Evolutionary conservation across 2,797 vertebrate genomes (phyloP), one percentile per base, ranked within the genome.

Genomic region (Tauraco hartlaubi): DNA sequence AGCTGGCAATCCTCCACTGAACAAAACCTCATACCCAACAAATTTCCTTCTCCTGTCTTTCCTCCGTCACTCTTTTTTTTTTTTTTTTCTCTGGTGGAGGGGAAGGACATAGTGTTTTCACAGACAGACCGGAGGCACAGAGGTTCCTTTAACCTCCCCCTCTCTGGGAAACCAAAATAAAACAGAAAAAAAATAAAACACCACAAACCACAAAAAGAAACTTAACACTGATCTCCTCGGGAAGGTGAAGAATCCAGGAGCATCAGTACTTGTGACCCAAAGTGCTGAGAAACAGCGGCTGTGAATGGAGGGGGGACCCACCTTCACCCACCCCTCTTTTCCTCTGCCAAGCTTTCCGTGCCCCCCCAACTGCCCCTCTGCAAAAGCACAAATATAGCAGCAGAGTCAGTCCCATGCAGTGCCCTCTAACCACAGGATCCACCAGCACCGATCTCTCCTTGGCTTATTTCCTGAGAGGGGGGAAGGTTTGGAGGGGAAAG

Each of bases 351-450:
- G 56, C 39, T 91, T 66, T 72, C 51, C 49, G 39, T 81, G 28
- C 12, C 18, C 20, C 79, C n/a, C 68, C 51, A 93, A 41, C 26
- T 51, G 46, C 52, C 82, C 66, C 46, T 91, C 84, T 69, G 88
- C 74, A 78, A 96, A 95, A 94, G 74, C 97, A 89, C 54, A 71
- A 85, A 90, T 75, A 95, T 88, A 96, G 96, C 98, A 97, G 97
- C 92, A 73, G 94, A 98, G 97, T 96, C 96, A 93, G 92, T 90
- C 85, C 90, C 96, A 96, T 81, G 91, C 96, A 88, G 71, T 91
- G 96, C 86, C 92, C 81, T 95, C 96, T 94, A 95, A 90, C 85
- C 94, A 96, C 48, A 49, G 90, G 92, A 94, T 91, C 90, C 97
- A 94, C 75, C 82, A 79, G 73, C 76, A 95, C 79, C 9, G 14